These are phyloP conservation scores for Tichodroma muraria DNA, from an alignment of 2,113 vertebrate genomes.

Conservation along the genomic window DNA sequence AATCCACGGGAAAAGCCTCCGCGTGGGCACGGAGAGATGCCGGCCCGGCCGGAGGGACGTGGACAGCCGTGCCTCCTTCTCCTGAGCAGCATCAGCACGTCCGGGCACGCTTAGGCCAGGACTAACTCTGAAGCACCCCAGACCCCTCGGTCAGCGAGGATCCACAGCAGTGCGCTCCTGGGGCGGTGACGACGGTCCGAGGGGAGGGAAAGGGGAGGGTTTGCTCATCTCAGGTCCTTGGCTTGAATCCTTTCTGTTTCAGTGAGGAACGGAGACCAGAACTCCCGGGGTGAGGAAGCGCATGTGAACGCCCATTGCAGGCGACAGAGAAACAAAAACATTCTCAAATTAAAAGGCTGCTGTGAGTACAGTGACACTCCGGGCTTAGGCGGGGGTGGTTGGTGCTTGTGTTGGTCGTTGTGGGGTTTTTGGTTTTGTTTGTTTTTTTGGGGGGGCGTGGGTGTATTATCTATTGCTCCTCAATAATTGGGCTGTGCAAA, in stretches of 20 bases:
- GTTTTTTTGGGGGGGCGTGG: rapidly evolving
- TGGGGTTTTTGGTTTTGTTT: neutral
- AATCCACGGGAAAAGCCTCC: neutral
- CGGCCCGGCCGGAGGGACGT: neutral
- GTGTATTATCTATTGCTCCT: neutral
- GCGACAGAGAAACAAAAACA: neutral
- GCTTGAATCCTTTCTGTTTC: neutral
- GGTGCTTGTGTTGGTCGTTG: neutral
- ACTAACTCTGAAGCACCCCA: neutral
- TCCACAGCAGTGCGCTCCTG: rapidly evolving
- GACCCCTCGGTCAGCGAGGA: rapidly evolving
- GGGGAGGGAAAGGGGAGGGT: too few relatives aligned
- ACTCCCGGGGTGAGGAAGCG: neutral
- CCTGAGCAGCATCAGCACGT: neutral
- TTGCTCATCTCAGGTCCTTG: too few relatives aligned
- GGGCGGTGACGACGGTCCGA: neutral
- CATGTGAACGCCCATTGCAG: neutral
- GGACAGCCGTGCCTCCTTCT: neutral
- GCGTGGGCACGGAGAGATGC: neutral
- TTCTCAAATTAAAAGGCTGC: neutral
- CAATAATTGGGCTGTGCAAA: neutral
- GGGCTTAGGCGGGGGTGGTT: neutral
- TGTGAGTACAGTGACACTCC: rapidly evolving
- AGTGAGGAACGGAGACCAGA: neutral
- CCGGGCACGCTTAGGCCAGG: neutral